Evolutionary conservation across 2,888 invertebrate species (phyloP).

Genomic region (Nebria salina): DNA sequence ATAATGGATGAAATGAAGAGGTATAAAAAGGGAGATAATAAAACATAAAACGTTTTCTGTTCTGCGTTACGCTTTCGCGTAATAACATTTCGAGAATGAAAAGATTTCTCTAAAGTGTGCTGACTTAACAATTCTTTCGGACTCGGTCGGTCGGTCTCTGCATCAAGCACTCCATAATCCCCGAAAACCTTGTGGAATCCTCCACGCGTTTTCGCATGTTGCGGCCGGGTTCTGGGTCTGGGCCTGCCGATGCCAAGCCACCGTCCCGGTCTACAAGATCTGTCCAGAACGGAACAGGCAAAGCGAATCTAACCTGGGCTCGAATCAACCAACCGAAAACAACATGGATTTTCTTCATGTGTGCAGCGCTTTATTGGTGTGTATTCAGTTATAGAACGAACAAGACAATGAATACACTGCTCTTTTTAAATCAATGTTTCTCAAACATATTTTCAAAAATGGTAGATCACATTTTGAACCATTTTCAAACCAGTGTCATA

Average conservation of each 20-base stretch:
- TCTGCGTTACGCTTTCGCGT: conserved; percentile 9
- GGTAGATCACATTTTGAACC: no score
- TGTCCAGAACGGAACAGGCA: not conserved
- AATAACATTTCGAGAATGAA: conserved; percentile 18
- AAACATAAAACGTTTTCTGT: not conserved
- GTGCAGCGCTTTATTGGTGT: not conserved
- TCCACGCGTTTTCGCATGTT: conserved; percentile 7
- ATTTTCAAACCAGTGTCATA: no score
- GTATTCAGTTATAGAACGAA: conserved; percentile 18
- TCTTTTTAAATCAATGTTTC: conserved; percentile 14
- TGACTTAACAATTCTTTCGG: conserved; percentile 58
- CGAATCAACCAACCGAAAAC: conserved; percentile 23
- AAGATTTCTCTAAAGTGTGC: conserved; percentile 53
- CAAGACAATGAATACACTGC: conserved; percentile 8
- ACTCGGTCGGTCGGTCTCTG: conserved; percentile 47
- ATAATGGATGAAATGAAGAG: not conserved
- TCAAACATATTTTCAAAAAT: not conserved
- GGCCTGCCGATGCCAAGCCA: not conserved
- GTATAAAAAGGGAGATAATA: not conserved
- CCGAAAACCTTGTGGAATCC: conserved; percentile 28
- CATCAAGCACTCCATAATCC: conserved; percentile 54
- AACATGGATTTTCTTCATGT: conserved; percentile 13
- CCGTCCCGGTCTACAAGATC: not conserved
- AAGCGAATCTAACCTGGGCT: conserved; percentile 10
- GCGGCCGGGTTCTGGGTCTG: not conserved